Conservation (phyloP, 2,113 vertebrate species). For the Vulpes vulpes region DNA sequence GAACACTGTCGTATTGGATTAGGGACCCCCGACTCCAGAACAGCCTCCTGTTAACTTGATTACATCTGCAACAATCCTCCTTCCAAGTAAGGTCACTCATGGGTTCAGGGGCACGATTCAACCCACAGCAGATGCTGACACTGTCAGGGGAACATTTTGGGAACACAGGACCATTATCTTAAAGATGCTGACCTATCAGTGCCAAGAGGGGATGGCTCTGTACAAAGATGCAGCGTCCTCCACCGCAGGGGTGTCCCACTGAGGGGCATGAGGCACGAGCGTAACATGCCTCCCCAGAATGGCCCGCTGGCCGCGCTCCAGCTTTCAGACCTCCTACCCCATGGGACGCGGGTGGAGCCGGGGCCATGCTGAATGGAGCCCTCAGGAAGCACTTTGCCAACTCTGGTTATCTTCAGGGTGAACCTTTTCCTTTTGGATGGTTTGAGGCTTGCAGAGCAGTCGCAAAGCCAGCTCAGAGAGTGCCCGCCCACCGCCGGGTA, state of each 20-base stretch:
- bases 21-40: neutral
- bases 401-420: neutral
- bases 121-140: too few relatives aligned
- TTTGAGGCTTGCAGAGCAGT: neutral
- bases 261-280: neutral
- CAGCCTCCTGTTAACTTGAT: neutral
- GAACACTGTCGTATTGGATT: neutral
- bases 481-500: neutral
- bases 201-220: too few relatives aligned
- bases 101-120: too few relatives aligned
- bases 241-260: neutral
- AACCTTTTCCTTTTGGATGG: neutral
- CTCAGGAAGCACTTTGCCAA: neutral
- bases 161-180: neutral
- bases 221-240: neutral
- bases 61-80: fast-evolving
- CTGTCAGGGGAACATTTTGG: neutral
- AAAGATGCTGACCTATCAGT: neutral
- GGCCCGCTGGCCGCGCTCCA: fast-evolving
- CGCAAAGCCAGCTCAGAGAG: neutral
- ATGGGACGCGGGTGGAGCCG: neutral
- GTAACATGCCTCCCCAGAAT: neutral
- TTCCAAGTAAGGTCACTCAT: neutral
- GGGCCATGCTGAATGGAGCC: fast-evolving
- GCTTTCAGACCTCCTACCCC: neutral